Evolutionary conservation across 2,113 vertebrate genomes (phyloP).

Genomic region (Pelvicachromis taeniatus): DNA sequence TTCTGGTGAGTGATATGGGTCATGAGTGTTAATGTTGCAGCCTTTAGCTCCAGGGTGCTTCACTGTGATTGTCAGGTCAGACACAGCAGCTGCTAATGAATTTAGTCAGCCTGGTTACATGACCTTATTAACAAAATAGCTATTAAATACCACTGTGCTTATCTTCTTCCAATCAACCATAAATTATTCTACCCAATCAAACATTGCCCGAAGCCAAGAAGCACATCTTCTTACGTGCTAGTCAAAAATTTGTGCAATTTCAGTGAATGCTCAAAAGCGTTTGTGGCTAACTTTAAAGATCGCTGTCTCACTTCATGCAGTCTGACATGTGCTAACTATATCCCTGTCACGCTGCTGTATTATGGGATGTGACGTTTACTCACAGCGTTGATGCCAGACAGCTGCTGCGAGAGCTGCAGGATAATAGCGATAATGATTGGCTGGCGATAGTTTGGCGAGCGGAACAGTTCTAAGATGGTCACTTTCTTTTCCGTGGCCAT

Average conservation of each 20-base stretch:
- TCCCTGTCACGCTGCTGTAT: not conserved
- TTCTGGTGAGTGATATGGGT: not conserved
- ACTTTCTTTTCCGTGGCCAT: conserved; percentile 88
- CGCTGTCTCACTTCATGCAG: not conserved
- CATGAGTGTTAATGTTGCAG: not conserved
- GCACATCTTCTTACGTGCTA: not conserved
- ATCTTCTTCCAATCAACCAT: not conserved
- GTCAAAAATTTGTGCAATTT: not conserved
- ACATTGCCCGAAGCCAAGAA: conserved; percentile 3
- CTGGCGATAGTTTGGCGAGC: conserved; percentile 80
- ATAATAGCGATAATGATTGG: conserved; percentile 88
- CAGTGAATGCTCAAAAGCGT: not conserved
- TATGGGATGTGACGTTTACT: conserved; percentile 54
- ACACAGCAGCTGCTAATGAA: not conserved
- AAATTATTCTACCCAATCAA: conserved; percentile 20
- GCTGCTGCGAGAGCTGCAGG: conserved; percentile 93
- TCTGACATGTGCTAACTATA: not conserved
- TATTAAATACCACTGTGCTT: not conserved
- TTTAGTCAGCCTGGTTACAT: conserved; percentile 17
- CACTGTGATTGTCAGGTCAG: not conserved
- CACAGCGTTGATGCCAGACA: conserved; percentile 96
- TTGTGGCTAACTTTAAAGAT: not conserved
- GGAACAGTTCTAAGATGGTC: conserved; percentile 85
- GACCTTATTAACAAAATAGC: conserved; percentile 35
- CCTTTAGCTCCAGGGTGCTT: not conserved